These are phyloP conservation scores for Eptesicus fuscus DNA, from an alignment of 2,113 vertebrate species.

Conservation along the genomic window DNA sequence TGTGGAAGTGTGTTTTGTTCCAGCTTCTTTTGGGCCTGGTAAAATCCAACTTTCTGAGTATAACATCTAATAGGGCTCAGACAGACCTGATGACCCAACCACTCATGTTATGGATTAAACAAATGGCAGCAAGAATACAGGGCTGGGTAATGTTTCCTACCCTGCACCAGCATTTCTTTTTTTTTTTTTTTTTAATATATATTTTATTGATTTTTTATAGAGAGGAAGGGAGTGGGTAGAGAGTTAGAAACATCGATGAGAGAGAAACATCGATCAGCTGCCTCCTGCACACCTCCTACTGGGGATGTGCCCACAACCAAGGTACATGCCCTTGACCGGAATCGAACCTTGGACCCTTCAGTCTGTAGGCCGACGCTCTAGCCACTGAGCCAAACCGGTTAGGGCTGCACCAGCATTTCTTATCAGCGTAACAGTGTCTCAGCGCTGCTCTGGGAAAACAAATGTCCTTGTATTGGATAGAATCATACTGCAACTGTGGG, in stretches of 20 bases:
- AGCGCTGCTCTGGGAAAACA: neutral
- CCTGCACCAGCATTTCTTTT: neutral
- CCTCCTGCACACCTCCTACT: no score
- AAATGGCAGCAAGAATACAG: neutral
- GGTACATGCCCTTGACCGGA: no score
- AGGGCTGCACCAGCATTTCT: neutral
- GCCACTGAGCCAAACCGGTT: no score
- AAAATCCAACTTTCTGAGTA: neutral
- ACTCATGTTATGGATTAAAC: neutral
- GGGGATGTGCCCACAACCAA: no score
- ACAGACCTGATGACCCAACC: neutral
- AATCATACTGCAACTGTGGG: neutral
- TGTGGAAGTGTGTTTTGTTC: neutral
- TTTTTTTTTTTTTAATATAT: no score
- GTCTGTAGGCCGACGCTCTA: no score
- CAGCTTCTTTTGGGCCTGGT: neutral
- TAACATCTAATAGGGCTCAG: neutral
- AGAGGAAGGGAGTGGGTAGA: no score
- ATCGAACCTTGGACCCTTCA: no score
- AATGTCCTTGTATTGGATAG: neutral
- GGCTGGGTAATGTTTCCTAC: neutral
- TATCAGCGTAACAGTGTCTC: neutral
- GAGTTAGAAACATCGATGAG: no score
- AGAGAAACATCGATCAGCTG: no score
- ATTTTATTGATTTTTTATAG: no score